These are phyloP conservation scores for Fregetta grallaria DNA, from an alignment of 2,113 vertebrate species.

Conservation along the genomic window DNA sequence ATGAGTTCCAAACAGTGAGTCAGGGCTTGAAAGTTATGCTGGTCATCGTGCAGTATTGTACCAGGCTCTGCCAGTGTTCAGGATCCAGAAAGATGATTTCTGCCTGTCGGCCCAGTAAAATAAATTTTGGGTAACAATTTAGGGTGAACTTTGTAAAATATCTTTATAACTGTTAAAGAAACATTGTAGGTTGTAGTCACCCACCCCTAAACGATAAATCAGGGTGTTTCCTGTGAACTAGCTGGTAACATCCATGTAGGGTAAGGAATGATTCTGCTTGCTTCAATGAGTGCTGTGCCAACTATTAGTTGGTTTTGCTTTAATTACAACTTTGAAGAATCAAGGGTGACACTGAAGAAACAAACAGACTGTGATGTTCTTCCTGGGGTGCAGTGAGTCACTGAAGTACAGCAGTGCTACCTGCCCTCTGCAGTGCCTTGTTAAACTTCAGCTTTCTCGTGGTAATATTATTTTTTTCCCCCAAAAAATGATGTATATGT, in stretches of 20 bases:
- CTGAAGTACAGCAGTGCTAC: neutral
- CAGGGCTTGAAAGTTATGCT: neutral
- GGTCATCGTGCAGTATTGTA: neutral
- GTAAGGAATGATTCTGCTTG: neutral
- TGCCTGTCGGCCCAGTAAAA: neutral
- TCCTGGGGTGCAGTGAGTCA: neutral
- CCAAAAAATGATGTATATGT: accelerated
- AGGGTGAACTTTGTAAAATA: neutral
- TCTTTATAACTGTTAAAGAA: neutral
- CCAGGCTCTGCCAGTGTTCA: neutral
- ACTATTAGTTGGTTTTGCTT: neutral
- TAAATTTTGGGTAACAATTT: neutral
- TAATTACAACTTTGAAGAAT: constrained; percentile 18
- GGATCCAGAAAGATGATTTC: neutral
- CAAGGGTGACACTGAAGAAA: neutral
- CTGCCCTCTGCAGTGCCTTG: neutral
- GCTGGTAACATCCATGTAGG: neutral
- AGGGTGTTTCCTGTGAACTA: neutral
- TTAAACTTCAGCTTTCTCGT: neutral
- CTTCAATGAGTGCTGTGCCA: neutral
- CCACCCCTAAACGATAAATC: neutral
- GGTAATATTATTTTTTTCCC: neutral
- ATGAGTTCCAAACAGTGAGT: neutral
- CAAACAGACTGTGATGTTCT: neutral
- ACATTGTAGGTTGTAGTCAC: neutral